Percentiles rank a stretch among this genome's conserved stretches.
phyloP scores from a whole-genome alignment of 2,888 invertebrate genomes.

The Harpalus rubripes region DNA sequence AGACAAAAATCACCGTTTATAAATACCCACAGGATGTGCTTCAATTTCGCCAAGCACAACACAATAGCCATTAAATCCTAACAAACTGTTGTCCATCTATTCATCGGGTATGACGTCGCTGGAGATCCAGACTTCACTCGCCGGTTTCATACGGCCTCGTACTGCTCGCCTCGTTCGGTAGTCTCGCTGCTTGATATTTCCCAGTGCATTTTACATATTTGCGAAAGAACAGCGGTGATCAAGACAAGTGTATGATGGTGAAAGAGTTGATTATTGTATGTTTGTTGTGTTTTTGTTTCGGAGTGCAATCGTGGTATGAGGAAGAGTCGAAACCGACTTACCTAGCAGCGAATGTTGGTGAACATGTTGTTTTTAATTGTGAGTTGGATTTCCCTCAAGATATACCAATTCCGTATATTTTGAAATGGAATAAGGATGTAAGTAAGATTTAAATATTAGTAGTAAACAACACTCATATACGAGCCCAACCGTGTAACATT shows the following conservation, averaged over 20 bases:
- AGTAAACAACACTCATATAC: not conserved
- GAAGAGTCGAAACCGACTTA: constrained; percentile 74
- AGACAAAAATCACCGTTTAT: constrained; percentile 14
- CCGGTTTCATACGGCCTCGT: constrained; percentile 18
- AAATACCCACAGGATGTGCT: constrained; percentile 49
- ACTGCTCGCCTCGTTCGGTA: constrained; percentile 17
- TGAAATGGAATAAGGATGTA: constrained; percentile 95
- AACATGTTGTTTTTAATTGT: constrained; percentile 89
- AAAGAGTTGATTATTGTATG: constrained; percentile 64
- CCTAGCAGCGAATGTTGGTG: constrained; percentile 85
- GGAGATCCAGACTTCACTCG: constrained; percentile 32
- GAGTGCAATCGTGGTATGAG: constrained; percentile 71
- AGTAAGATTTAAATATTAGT: constrained; percentile 75
- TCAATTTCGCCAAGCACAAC: constrained; percentile 46
- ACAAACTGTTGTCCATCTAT: constrained; percentile 41
- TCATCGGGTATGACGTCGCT: constrained; percentile 10
- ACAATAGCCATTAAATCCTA: constrained; percentile 40
- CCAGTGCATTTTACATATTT: constrained; percentile 57
- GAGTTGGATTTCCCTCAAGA: constrained; percentile 93
- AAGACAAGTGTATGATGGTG: constrained; percentile 65
- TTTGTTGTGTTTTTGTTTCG: constrained; percentile 63
- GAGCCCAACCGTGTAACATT: too few species aligned
- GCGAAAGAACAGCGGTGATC: constrained; percentile 15
- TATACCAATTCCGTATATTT: constrained; percentile 90
- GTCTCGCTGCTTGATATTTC: constrained; percentile 23